A percentile compares a stretch with the other conserved stretches of the same genome.
Conservation (phyloP, 2,888 invertebrate species). For the Perdita meconis region DNA sequence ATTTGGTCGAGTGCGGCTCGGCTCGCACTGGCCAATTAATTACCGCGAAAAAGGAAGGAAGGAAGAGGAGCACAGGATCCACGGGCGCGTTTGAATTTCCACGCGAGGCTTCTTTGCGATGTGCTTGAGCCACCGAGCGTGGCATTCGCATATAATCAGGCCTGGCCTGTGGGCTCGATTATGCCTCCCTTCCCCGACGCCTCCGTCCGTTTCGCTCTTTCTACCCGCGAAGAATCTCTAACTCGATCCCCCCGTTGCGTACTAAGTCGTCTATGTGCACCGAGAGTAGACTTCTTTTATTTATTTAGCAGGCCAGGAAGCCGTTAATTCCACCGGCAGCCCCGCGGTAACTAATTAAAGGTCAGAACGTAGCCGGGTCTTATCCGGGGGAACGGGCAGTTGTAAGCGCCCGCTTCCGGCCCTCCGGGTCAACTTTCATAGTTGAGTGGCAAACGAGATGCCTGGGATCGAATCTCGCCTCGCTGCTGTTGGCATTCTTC, state of each 20-base stretch:
- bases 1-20: constrained; percentile 61
- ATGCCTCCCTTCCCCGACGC: constrained; percentile 51
- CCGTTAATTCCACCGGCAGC: constrained; percentile 79
- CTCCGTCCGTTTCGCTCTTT: constrained; percentile 1
- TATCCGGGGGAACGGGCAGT: constrained; percentile 70
- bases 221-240: constrained; percentile 12
- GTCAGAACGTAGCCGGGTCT: constrained; percentile 74
- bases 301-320: constrained; percentile 82
- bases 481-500: constrained; percentile 1
- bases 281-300: constrained; percentile 74
- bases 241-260: constrained; percentile 26
- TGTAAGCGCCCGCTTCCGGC: constrained; percentile 78
- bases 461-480: constrained; percentile 41
- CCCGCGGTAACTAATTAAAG: constrained; percentile 82
- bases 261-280: constrained; percentile 54
- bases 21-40: constrained; percentile 65
- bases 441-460: constrained; percentile 66
- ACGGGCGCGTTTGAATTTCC: constrained; percentile 70
- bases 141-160: constrained; percentile 75
- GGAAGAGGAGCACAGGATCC: constrained; percentile 65
- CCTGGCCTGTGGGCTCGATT: constrained; percentile 68
- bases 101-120: constrained; percentile 67
- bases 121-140: constrained; percentile 73
- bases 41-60: constrained; percentile 68
- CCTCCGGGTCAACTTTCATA: constrained; percentile 70